Base-by-base conservation (phyloP, 2,888 invertebrate genomes). In the Chironomus tentans region DNA sequence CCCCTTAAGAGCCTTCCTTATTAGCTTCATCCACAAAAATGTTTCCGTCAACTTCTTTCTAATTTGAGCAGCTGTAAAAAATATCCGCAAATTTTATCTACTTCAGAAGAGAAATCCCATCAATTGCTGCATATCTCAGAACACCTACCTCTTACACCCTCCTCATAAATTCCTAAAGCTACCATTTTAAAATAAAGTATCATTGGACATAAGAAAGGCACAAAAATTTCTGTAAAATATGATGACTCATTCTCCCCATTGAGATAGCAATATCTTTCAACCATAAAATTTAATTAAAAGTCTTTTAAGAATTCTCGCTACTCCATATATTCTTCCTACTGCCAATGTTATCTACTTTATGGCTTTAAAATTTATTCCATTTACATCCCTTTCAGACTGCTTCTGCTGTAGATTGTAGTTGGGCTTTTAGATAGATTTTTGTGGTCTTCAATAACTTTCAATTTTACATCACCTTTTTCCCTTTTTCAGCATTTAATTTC, bases 391-490 rank as follows among this genome's bases (percentile, higher is more conserved):
- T 38, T 10, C 38, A 38, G 38, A 10, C 38, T 38, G 38, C 22
- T 18, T n/a, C n/a, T n/a, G n/a, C n/a, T 56, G 56, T 15, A 18
- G 56, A 56, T 38, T 38, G 7, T 38, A 38, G 38, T 38, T 10
- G 38, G 38, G 38, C 38, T 56, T 56, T 15, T 15, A 6, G 15
- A 38, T 38, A 38, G 38, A 38, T 38, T 38, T 38, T 38, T 62
- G 22, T 65, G 65, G 65, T 13, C 65, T 65, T 65, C 65, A 65
- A 65, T 65, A 65, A 65, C 65, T 65, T 65, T 65, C 21, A 65
- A 65, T 65, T 21, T 56, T 18, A 56, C 18, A 56, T 56, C 56
- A 56, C 56, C n/a, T 56, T 56, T 65, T 65, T 13, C 12, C 21
- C 12, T 13, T 24, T 21, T 24, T 13, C n/a, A 21, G 12, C 65